These are phyloP conservation scores for Nasalis larvatus DNA, from an alignment of 2,113 vertebrate species.

Conservation along the genomic window DNA sequence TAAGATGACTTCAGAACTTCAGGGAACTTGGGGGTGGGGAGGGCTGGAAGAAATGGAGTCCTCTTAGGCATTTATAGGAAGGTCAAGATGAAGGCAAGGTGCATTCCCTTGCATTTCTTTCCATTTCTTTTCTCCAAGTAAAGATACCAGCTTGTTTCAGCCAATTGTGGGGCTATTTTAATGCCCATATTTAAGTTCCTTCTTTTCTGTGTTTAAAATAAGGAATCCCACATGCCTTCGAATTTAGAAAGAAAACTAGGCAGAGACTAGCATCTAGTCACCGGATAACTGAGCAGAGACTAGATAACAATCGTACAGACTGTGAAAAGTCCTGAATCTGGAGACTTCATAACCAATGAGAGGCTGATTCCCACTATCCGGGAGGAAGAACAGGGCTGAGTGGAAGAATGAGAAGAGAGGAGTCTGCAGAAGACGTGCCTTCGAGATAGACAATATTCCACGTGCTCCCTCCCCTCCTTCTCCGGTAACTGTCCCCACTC, in stretches of 20 bases:
- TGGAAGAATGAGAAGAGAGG: background rate
- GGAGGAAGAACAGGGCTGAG: background rate
- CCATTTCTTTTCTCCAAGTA: background rate
- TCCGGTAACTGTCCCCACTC: background rate
- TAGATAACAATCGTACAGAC: too few relatives aligned
- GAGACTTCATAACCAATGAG: background rate
- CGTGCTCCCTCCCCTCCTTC: fast-evolving
- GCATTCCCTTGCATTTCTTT: fast-evolving
- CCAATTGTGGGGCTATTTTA: background rate
- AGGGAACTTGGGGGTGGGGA: background rate
- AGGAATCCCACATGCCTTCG: background rate
- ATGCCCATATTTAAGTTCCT: background rate
- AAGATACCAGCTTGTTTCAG: background rate
- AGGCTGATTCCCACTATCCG: background rate
- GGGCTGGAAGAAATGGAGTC: fast-evolving
- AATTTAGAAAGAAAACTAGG: background rate
- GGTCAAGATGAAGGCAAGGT: background rate
- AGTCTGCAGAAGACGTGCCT: background rate
- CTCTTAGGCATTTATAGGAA: background rate
- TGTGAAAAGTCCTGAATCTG: too few relatives aligned
- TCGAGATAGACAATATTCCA: too few relatives aligned
- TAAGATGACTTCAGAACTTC: background rate
- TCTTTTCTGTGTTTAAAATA: background rate
- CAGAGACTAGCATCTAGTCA: too few relatives aligned
- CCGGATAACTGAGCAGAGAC: background rate